Conservation (phyloP, 2,888 invertebrate genomes). For the Drosophila borborema region DNA sequence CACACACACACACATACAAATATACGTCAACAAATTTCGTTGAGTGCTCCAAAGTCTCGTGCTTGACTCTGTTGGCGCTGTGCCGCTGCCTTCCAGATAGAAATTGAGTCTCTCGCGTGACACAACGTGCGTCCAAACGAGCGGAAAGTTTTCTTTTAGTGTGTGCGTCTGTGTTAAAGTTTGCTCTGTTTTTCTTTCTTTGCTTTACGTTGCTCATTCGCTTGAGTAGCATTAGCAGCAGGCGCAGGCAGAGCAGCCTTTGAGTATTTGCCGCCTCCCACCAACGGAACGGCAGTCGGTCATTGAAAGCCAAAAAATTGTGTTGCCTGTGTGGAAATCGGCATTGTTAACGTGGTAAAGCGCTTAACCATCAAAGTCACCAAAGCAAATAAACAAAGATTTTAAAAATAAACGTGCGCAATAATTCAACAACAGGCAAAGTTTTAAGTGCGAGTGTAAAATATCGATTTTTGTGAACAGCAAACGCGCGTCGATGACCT, state of each 20-base stretch:
- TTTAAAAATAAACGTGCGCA: constrained; percentile 17
- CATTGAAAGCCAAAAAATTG: constrained; percentile 31
- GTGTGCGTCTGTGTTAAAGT: constrained; percentile 43
- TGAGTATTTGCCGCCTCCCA: constrained; percentile 25
- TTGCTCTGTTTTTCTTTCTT: constrained; percentile 65
- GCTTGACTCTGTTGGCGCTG: constrained; percentile 41
- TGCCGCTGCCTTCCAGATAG: constrained; percentile 64
- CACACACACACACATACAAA: constrained; percentile 11
- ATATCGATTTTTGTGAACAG: constrained; percentile 67
- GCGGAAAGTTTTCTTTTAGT: constrained; percentile 68
- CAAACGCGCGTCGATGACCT: constrained; percentile 72
- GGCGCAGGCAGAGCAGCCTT: background rate
- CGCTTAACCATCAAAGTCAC: constrained; percentile 26
- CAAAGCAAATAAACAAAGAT: constrained; percentile 16
- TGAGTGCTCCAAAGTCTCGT: constrained; percentile 62
- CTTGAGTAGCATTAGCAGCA: constrained; percentile 40
- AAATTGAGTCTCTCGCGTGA: constrained; percentile 77
- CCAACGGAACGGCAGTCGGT: constrained; percentile 46
- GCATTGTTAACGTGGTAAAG: constrained; percentile 27
- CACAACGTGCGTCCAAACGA: constrained; percentile 76
- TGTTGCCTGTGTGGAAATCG: constrained; percentile 27
- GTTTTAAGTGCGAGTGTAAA: constrained; percentile 45
- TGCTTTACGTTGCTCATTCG: constrained; percentile 64
- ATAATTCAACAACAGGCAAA: constrained; percentile 23
- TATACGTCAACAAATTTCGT: constrained; percentile 39